phyloP scores from a whole-genome alignment of 2,797 vertebrate genomes.

The Malacoctenus gilli region DNA sequence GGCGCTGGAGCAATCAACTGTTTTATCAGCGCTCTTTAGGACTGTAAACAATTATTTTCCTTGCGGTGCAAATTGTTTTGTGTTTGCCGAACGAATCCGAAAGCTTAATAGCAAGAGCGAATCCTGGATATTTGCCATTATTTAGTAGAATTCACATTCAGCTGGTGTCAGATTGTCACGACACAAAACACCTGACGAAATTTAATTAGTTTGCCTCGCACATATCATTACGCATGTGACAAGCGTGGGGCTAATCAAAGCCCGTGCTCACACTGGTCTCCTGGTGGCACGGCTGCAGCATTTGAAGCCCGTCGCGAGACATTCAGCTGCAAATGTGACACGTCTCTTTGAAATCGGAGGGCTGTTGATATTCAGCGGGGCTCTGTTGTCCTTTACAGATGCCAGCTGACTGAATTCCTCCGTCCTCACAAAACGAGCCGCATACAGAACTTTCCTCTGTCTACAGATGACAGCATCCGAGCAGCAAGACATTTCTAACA shows the following conservation, averaged over 20 bases:
- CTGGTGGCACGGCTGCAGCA: not conserved
- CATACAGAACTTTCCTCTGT: conserved; percentile 52
- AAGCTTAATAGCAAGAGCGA: not conserved
- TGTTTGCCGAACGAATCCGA: not conserved
- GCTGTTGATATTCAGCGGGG: conserved; percentile 38
- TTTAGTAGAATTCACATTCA: too few species aligned
- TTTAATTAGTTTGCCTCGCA: conserved; percentile 2
- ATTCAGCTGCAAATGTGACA: conserved; percentile 39
- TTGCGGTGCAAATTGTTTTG: conserved; percentile 19
- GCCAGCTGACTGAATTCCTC: conserved; percentile 62
- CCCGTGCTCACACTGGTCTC: conserved; percentile 10
- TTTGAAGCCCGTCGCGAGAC: not conserved
- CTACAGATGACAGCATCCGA: conserved; percentile 50
- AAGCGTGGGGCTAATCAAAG: conserved; percentile 17
- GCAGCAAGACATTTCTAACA: conserved; percentile 70
- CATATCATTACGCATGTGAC: not conserved
- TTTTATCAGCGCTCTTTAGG: conserved; percentile 39
- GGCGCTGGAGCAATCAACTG: conserved; percentile 36
- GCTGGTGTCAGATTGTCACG: not conserved
- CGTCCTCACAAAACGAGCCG: conserved; percentile 36
- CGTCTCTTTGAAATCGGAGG: conserved; percentile 28
- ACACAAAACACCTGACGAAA: too few species aligned
- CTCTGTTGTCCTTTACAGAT: conserved; percentile 45
- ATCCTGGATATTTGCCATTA: not conserved
- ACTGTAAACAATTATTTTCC: conserved; percentile 31